A percentile compares a stretch with the other conserved stretches of the same genome.
These are phyloP conservation scores for Clytia hemisphaerica DNA, from an alignment of 30 jellyfish, hydroid and myxozoan genomes.

Conservation along the genomic window DNA sequence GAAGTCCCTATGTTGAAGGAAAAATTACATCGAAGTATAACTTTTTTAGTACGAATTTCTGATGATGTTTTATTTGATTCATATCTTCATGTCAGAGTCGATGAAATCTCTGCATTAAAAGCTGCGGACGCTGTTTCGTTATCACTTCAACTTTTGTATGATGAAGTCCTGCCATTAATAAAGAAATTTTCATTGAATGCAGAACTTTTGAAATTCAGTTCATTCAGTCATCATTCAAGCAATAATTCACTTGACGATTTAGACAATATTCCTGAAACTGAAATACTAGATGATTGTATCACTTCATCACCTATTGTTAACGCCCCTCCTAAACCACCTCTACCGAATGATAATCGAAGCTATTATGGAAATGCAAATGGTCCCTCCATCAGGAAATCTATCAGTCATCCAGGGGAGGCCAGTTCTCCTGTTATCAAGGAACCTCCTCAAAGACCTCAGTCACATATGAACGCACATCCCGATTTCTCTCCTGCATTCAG, in stretches of 20 bases:
- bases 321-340: conserved; percentile 93
- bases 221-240: conserved; percentile 65
- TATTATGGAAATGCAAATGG: conserved; percentile 84
- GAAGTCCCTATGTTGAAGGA: conserved; percentile 70
- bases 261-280: conserved; percentile 44
- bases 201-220: conserved; percentile 65
- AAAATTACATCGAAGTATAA: conserved; percentile 71
- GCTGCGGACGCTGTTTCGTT: conserved; percentile 89
- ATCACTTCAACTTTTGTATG: conserved; percentile 67
- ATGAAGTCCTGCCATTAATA: conserved; percentile 69
- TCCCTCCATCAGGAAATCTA: conserved; percentile 58
- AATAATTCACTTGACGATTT: conserved; percentile 59
- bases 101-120: conserved; percentile 71
- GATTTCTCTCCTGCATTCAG: too few species aligned
- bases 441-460: too few species aligned
- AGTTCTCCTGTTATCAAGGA: background rate
- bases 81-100: conserved; percentile 64
- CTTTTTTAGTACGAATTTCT: conserved; percentile 73
- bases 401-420: conserved; percentile 79
- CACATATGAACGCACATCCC: too few species aligned
- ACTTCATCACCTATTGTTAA: conserved; percentile 4
- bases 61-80: conserved; percentile 96
- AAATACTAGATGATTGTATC: conserved; percentile 45
- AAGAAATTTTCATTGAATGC: conserved; percentile 79
- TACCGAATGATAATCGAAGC: conserved; percentile 83